phyloP scores from a whole-genome alignment of 2,113 vertebrate species.

The Austrofundulus limnaeus region DNA sequence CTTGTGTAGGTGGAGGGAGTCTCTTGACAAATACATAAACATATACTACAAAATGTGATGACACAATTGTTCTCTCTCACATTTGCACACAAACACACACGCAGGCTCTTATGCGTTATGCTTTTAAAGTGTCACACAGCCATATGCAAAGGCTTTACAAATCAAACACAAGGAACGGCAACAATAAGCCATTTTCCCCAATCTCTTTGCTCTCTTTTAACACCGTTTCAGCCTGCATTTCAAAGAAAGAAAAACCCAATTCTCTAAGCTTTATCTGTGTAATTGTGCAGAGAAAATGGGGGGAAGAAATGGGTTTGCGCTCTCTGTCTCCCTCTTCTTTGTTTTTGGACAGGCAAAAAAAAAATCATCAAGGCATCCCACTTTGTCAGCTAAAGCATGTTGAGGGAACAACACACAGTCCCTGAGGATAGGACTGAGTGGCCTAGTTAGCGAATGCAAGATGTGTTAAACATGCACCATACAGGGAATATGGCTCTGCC shows the following conservation, averaged over 20 bases:
- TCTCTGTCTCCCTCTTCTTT: slow-evolving; percentile 48
- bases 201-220: slow-evolving; percentile 49
- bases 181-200: slow-evolving; percentile 36
- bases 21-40: slow-evolving; percentile 19
- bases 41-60: slow-evolving; percentile 6
- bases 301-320: slow-evolving; percentile 52
- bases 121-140: slow-evolving; percentile 2
- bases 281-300: slow-evolving; percentile 62
- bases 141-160: slow-evolving; percentile 28
- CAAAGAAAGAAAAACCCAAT: slow-evolving; percentile 43
- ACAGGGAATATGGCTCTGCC: background rate
- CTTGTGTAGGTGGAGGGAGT: background rate
- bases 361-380: slow-evolving; percentile 55
- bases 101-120: background rate
- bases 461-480: slow-evolving; percentile 24
- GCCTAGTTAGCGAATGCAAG: slow-evolving; percentile 26
- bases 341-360: slow-evolving; percentile 57
- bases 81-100: slow-evolving; percentile 1
- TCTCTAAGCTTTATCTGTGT: slow-evolving; percentile 61
- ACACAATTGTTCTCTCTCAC: background rate
- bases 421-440: slow-evolving; percentile 17
- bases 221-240: slow-evolving; percentile 50
- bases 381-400: slow-evolving; percentile 52
- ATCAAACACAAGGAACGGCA: slow-evolving; percentile 37
- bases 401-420: slow-evolving; percentile 33